phyloP scores from a whole-genome alignment of 2,888 invertebrate species.

The Phoenoteleia sp. region DNA sequence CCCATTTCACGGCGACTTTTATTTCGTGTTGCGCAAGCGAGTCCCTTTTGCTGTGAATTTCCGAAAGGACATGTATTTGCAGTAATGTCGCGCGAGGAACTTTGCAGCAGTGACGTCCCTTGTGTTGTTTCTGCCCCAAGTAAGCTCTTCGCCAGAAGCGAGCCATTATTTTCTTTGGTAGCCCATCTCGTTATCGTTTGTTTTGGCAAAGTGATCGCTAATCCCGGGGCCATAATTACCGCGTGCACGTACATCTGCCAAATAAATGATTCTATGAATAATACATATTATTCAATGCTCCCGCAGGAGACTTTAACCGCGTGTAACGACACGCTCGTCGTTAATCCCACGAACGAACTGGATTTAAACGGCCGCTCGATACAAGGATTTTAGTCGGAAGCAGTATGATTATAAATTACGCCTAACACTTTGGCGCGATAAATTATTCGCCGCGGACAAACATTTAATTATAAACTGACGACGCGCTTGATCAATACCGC shows the following conservation, averaged over 20 bases:
- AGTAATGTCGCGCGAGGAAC: slow-evolving; percentile 59
- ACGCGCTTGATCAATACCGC: background rate
- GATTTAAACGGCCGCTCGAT: slow-evolving; percentile 37
- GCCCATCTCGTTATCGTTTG: slow-evolving; percentile 78
- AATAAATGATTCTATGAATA: slow-evolving; percentile 72
- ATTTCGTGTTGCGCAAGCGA: slow-evolving; percentile 34
- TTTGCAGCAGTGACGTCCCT: slow-evolving; percentile 51
- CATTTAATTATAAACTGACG: slow-evolving; percentile 7
- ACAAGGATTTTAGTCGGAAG: slow-evolving; percentile 10
- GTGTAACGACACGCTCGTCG: slow-evolving; percentile 40
- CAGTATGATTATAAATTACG: slow-evolving; percentile 3
- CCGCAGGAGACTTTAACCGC: slow-evolving; percentile 47
- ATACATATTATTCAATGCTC: slow-evolving; percentile 68
- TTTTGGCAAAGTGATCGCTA: slow-evolving; percentile 76
- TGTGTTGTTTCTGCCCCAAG: slow-evolving; percentile 76
- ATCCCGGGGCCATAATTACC: slow-evolving; percentile 69
- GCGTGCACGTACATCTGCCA: slow-evolving; percentile 60
- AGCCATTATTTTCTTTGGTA: slow-evolving; percentile 79
- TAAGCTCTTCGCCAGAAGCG: slow-evolving; percentile 71
- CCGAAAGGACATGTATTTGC: slow-evolving; percentile 62
- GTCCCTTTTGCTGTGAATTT: slow-evolving; percentile 50
- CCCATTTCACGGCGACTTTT: slow-evolving; percentile 62
- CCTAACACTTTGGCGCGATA: slow-evolving; percentile 1
- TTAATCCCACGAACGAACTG: slow-evolving; percentile 38
- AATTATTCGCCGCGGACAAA: slow-evolving; percentile 1